Base-by-base conservation (phyloP, 53 echinoderm and acorn worm genomes). In the Paelopatides confundens region DNA sequence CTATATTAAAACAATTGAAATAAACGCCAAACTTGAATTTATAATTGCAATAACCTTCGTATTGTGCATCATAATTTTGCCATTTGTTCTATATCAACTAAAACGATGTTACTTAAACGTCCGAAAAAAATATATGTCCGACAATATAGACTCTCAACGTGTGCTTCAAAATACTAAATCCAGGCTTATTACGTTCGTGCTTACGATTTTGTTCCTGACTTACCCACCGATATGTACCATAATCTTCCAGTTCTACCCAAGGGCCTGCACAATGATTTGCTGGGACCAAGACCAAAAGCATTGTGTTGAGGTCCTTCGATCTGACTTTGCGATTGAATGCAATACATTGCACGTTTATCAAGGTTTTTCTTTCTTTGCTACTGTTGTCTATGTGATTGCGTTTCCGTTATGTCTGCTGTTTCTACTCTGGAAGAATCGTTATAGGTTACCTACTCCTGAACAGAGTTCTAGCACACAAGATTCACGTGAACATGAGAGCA, bases 311-410 rank as follows among this genome's bases (percentile, higher is more conserved):
- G 30, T 82, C 21, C 50, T 90, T 27, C 51, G 91, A 40, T 85
- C 79, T 31, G 91, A 93, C 52, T 93, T 85, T 85, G 82, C 85
- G 18, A 63, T 91, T 18, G 65, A 81, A 26, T 93, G 93, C 62
- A 33, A 70, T 15, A 62, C 27, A 10, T 17, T 70, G 9, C 27
- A 2, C 4, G 21, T 34, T 29, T 43, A 24, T 15, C 88, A 93
- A 28, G 13, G 24, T 31, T 87, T 85, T 17, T 88, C 93, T n/a
- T 65, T 85, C 66, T 48, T 43, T 17, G 50, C 85, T 18, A 37
- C 90, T 9, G 21, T 37, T 34, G 4, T 39, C 23, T 93, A 91
- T 84, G 88, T 93, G 13, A 43, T 93, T 10, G 93, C 84, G 11
- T 91, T 88, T 48, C 93, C 93, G 1, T 35, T 85, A 5, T 47